Conservation (phyloP, 2,113 vertebrate genomes). For the human region DNA sequence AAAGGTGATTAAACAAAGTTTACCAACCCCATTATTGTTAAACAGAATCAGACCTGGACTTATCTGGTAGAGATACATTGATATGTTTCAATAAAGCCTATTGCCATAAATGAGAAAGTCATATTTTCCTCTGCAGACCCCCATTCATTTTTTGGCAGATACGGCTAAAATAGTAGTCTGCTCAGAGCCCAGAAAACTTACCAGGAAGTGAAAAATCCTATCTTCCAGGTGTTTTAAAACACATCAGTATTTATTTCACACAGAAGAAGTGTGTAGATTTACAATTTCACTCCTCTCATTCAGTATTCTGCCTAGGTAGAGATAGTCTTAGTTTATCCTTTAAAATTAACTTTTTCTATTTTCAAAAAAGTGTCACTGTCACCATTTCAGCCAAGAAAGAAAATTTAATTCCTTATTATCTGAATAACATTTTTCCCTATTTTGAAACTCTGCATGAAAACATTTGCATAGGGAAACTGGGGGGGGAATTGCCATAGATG, state of each 20-base stretch:
- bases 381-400: conserved; percentile 20
- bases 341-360: conserved; percentile 17
- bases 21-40: conserved; percentile 11
- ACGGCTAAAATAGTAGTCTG: conserved; percentile 74
- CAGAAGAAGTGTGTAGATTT: not conserved
- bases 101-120: conserved; percentile 73
- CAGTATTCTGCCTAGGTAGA: not conserved
- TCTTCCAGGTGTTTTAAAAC: conserved; percentile 27
- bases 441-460: conserved; percentile 32
- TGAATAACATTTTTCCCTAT: not conserved
- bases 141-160: conserved; percentile 80
- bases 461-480: not conserved
- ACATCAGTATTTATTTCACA: conserved; percentile 10
- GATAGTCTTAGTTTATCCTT: not conserved
- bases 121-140: conserved; percentile 75
- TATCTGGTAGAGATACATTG: not conserved
- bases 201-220: conserved; percentile 2
- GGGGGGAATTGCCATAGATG: not conserved
- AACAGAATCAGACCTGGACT: not conserved
- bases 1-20: not conserved
- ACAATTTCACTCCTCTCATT: conserved; percentile 9
- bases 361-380: not conserved
- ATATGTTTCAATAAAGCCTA: not conserved
- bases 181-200: conserved; percentile 39
- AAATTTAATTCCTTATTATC: not conserved